Conservation (phyloP, 2,797 vertebrate species). For the Erpetoichthys calabaricus region DNA sequence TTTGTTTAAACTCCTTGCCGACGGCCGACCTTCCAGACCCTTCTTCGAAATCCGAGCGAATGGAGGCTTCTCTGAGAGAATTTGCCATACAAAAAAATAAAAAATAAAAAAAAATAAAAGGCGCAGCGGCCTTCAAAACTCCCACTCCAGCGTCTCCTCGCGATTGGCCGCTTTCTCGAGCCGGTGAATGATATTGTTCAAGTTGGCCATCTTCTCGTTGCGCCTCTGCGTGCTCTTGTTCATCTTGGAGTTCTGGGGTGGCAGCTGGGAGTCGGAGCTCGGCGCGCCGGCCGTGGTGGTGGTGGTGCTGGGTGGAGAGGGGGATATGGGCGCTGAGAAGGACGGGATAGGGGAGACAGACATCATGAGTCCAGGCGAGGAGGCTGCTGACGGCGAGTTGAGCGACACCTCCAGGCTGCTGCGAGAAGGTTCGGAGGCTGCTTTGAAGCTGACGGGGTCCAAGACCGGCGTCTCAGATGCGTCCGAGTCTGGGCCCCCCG, state of each 20-base stretch:
- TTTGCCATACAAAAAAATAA: conserved; percentile 13
- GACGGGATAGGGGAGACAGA: conserved; percentile 79
- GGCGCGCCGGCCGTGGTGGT: conserved; percentile 44
- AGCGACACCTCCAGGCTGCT: conserved; percentile 82
- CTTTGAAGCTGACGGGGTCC: conserved; percentile 74
- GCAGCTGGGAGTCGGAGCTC: conserved; percentile 45
- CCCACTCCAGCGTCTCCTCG: conserved; percentile 91
- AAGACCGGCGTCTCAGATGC: conserved; percentile 38
- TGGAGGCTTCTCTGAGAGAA: conserved; percentile 19
- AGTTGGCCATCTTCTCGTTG: conserved; percentile 97
- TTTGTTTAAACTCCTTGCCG: no score
- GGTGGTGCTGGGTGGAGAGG: conserved; percentile 48
- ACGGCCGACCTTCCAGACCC: conserved; percentile 14
- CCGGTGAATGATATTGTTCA: conserved; percentile 97
- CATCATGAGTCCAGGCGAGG: conserved; percentile 77
- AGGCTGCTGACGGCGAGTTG: conserved; percentile 77
- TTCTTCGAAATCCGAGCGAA: background rate
- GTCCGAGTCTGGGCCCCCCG: background rate
- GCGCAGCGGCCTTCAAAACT: conserved; percentile 61
- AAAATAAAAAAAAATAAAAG: no score
- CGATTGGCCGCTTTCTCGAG: conserved; percentile 89
- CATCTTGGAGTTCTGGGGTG: conserved; percentile 49
- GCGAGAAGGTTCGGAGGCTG: conserved; percentile 66
- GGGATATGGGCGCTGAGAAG: conserved; percentile 80
- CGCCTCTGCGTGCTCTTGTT: conserved; percentile 82